These are phyloP conservation scores for Campaea margaritaria DNA, from an alignment of 2,888 invertebrate genomes.

Conservation along the genomic window DNA sequence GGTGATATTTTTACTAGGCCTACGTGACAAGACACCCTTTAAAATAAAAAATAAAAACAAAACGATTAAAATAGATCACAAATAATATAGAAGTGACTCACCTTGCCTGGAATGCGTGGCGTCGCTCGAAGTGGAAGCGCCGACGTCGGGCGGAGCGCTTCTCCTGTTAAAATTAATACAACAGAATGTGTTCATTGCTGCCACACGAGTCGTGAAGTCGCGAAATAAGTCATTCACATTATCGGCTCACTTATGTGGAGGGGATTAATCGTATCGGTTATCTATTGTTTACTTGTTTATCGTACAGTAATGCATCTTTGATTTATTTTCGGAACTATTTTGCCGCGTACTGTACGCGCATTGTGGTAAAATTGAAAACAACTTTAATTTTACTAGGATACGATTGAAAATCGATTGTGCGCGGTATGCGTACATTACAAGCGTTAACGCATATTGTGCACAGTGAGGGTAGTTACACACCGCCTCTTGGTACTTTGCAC, in stretches of 20 bases:
- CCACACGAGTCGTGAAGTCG: slow-evolving; percentile 1
- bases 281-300: slow-evolving; percentile 18
- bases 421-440: too few species aligned
- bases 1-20: neutral
- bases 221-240: neutral
- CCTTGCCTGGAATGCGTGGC: slow-evolving; percentile 81
- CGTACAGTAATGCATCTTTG: neutral
- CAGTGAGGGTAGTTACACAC: too few species aligned
- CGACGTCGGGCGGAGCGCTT: slow-evolving; percentile 75
- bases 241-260: slow-evolving; percentile 5
- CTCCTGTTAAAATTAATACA: slow-evolving; percentile 57
- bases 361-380: too few species aligned
- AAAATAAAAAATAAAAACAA: neutral
- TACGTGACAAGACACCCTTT: neutral
- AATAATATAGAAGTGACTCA: slow-evolving; percentile 42
- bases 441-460: too few species aligned
- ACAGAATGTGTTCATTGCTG: slow-evolving; percentile 12
- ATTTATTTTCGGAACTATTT: neutral
- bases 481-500: too few species aligned
- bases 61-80: neutral
- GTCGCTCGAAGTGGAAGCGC: slow-evolving; percentile 61
- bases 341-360: too few species aligned
- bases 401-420: too few species aligned
- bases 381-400: too few species aligned
- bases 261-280: slow-evolving; percentile 16